phyloP scores from a whole-genome alignment of 1,140 invertebrate species.

The Elymnias hypermnestra region DNA sequence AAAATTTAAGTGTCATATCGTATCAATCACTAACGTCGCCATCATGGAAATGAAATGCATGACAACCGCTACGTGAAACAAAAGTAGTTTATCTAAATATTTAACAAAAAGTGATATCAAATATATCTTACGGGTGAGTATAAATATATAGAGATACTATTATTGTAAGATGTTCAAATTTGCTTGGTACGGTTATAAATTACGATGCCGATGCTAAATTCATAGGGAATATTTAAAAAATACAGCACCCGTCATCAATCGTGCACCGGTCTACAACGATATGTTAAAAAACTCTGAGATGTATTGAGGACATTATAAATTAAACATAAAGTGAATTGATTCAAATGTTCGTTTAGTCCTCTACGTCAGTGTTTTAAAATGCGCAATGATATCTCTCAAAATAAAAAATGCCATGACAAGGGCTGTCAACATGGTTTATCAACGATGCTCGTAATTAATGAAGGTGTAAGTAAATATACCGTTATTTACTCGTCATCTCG shows the following conservation, averaged over 20 bases:
- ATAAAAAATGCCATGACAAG: constrained; percentile 16
- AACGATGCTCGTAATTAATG: constrained; percentile 5
- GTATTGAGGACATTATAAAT: constrained; percentile 22
- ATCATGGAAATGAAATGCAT: constrained; percentile 70
- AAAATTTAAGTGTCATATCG: constrained; percentile 4
- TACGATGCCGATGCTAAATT: constrained; percentile 18
- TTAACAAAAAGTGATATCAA: constrained; percentile 49
- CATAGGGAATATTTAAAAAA: constrained; percentile 25
- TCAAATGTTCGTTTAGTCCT: constrained; percentile 22
- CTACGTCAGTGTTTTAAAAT: constrained; percentile 16
- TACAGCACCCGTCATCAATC: constrained; percentile 20
- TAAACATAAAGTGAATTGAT: constrained; percentile 26
- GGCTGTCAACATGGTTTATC: constrained; percentile 8
- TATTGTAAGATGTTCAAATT: no score
- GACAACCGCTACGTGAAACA: constrained; percentile 59
- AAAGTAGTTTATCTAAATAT: constrained; percentile 61
- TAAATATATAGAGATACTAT: constrained; percentile 5
- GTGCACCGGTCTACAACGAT: constrained; percentile 25
- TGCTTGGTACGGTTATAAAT: constrained; percentile 7
- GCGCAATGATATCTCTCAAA: constrained; percentile 6
- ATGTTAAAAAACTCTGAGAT: constrained; percentile 16
- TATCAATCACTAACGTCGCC: constrained; percentile 52
- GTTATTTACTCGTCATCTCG: constrained; percentile 15
- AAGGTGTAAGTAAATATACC: constrained; percentile 14
- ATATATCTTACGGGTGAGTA: constrained; percentile 50